A percentile compares a stretch with the other conserved stretches of the same genome.
phyloP scores from a whole-genome alignment of 1,140 invertebrate species.

The Psix sp. region DNA sequence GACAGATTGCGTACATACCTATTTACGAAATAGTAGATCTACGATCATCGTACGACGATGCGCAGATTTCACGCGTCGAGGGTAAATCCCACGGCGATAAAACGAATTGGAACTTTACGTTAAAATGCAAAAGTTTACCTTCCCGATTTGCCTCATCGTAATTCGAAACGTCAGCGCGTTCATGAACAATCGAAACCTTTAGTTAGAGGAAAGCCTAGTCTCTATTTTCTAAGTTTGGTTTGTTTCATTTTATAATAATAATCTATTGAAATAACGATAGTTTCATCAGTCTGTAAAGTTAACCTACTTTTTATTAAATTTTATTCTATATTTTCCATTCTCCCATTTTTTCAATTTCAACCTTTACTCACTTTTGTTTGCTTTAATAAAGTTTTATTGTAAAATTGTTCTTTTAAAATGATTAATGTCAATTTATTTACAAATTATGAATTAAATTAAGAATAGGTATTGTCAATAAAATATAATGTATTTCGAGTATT shows the following conservation, averaged over 20 bases:
- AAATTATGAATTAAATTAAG: too few relatives aligned
- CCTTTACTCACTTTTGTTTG: too few relatives aligned
- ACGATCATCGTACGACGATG: constrained; percentile 41
- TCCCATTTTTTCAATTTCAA: too few relatives aligned
- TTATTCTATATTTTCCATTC: too few relatives aligned
- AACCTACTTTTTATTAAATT: too few relatives aligned
- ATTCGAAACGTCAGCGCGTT: constrained; percentile 21
- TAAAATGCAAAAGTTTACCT: constrained; percentile 59
- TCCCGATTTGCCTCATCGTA: constrained; percentile 50
- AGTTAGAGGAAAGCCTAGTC: constrained; percentile 20
- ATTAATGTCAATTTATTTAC: too few relatives aligned
- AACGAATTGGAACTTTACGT: constrained; percentile 57
- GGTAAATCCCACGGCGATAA: constrained; percentile 57
- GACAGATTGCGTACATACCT: constrained; percentile 45
- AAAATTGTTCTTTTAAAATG: too few relatives aligned
- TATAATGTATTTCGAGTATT: too few relatives aligned
- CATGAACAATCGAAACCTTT: constrained; percentile 22
- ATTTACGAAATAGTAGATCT: constrained; percentile 57
- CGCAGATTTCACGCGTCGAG: constrained; percentile 46
- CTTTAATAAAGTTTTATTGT: too few relatives aligned
- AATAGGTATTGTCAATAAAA: too few relatives aligned
- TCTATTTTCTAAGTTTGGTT: background rate
- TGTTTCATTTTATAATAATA: background rate
- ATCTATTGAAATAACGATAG: too few relatives aligned
- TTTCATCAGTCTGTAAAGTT: too few relatives aligned